These are phyloP conservation scores for Steinernema feltiae DNA, from an alignment of 1,140 invertebrate genomes.

Conservation along the genomic window DNA sequence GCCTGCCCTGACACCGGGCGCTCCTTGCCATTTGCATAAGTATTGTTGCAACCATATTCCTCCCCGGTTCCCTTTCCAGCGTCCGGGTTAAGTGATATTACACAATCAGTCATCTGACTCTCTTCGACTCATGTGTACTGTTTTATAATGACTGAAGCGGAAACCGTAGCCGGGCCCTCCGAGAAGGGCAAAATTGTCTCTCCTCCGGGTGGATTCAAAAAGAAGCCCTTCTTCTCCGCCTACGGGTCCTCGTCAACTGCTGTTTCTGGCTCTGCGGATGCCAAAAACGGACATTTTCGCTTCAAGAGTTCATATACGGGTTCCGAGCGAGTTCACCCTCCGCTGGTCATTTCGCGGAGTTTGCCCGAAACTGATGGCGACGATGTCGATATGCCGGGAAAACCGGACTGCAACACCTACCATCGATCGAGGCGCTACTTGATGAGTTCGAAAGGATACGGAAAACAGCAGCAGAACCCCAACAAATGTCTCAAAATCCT, in stretches of 20 bases:
- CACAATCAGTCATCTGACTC: not conserved
- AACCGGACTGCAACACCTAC: not conserved
- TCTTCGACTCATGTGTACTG: not conserved
- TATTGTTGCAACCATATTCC: not conserved
- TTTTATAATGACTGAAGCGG: not conserved
- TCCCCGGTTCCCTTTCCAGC: not conserved
- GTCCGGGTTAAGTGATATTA: not conserved
- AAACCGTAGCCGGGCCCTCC: not conserved
- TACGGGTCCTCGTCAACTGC: not conserved
- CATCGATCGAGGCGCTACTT: constrained; percentile 1
- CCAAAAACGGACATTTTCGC: not conserved
- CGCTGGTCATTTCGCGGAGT: not conserved
- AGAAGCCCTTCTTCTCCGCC: not conserved
- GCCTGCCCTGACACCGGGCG: not conserved
- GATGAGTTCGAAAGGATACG: constrained; percentile 5
- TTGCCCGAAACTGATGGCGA: not conserved
- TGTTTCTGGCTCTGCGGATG: not conserved
- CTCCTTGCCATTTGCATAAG: not conserved
- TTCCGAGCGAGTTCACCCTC: not conserved
- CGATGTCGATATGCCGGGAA: not conserved
- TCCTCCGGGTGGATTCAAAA: not conserved
- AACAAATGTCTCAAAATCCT: constrained; percentile 10
- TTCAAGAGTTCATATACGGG: not conserved
- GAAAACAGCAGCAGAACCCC: not conserved
- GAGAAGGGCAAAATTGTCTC: not conserved